Evolutionary conservation across 2,888 invertebrate genomes (phyloP).

Genomic region (Elaeidobius kamerunicus): DNA sequence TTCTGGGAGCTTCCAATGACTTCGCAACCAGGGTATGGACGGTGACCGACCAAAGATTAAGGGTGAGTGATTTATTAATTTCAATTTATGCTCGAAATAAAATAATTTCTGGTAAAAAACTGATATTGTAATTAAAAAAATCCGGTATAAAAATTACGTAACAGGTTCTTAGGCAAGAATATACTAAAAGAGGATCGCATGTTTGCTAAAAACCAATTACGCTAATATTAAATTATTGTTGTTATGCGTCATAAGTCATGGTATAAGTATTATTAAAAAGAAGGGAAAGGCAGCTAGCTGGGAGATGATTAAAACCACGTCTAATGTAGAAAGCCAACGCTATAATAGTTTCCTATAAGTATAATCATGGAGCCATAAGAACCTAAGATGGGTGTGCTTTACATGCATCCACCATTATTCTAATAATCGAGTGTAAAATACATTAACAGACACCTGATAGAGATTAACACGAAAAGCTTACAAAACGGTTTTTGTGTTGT

Average conservation of each 20-base stretch:
- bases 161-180: too few relatives aligned
- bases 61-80: constrained; percentile 53
- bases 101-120: too few relatives aligned
- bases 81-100: too few relatives aligned
- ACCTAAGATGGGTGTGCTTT: neutral
- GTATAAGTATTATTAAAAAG: too few relatives aligned
- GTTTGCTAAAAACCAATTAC: too few relatives aligned
- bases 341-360: neutral
- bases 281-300: too few relatives aligned
- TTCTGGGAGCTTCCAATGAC: constrained; percentile 94
- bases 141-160: too few relatives aligned
- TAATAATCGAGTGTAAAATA: constrained; percentile 2
- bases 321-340: neutral
- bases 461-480: neutral
- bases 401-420: neutral
- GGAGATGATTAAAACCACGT: too few relatives aligned
- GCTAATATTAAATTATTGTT: too few relatives aligned
- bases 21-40: constrained; percentile 97
- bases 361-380: neutral
- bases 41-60: constrained; percentile 81
- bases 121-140: too few relatives aligned
- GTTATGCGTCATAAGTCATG: too few relatives aligned
- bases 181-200: too few relatives aligned
- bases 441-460: neutral
- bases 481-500: neutral